These are phyloP conservation scores for Manis pentadactyla DNA, from an alignment of 2,797 vertebrate genomes.

Conservation along the genomic window DNA sequence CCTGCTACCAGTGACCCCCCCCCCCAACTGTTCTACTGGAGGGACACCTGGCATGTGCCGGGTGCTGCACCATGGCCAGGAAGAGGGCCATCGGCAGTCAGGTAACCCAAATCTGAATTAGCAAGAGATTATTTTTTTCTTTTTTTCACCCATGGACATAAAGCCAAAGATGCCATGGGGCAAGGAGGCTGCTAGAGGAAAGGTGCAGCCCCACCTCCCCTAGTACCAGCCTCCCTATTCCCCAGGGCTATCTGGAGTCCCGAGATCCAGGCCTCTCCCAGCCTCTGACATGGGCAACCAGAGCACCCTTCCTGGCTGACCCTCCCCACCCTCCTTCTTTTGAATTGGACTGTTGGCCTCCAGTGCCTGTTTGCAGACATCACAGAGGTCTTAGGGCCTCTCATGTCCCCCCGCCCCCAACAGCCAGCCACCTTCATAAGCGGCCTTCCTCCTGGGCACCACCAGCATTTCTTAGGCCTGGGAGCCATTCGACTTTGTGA, in stretches of 20 bases:
- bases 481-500: slow-evolving; percentile 20
- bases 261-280: not conserved
- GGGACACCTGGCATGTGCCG: not conserved
- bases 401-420: not conserved
- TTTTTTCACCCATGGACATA: not conserved
- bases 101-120: not conserved
- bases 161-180: no score
- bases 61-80: not conserved
- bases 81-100: rapidly evolving
- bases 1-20: not conserved
- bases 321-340: not conserved
- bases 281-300: rapidly evolving
- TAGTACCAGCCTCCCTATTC: not conserved
- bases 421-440: no score
- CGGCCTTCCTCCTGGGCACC: not conserved
- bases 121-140: not conserved
- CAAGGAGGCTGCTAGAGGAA: not conserved
- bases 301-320: not conserved
- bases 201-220: not conserved
- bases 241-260: not conserved
- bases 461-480: not conserved
- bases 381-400: not conserved
- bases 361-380: not conserved
- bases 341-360: not conserved
- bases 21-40: rapidly evolving